Base-by-base conservation (phyloP, 2,888 invertebrate genomes). In the Hydropsyche betteni region DNA sequence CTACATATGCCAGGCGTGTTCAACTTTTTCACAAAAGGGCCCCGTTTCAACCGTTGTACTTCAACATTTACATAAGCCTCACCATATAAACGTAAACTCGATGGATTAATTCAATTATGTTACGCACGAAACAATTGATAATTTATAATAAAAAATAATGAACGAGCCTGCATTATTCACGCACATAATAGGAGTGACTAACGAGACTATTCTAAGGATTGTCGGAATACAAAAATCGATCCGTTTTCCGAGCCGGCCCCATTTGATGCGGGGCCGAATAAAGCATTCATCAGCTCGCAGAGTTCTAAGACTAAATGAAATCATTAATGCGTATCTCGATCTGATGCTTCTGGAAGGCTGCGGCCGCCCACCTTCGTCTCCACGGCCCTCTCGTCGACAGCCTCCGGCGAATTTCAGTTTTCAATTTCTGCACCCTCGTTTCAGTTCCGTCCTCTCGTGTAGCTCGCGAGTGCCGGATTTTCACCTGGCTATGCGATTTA, bases 291-390 rank as follows among this genome's bases (percentile, higher is more conserved):
- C 55, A 33, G 34, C 61, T 69, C 72, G 44, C 55, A 44, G 64
- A 16, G 51, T 74, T 74, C 69, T 68, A 68, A 68, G 55, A 68
- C 68, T 74, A 69, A 74, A 74, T 74, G 75, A 75, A 75, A 70
- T 75, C 69, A 75, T 70, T 69, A 72, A 72, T 72, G 72, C 72
- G 72, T 64, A 72, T 72, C 72, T 72, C 50, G 64, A 72, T 72
- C 61, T 36, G 64, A 72, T 72, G 72, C 61, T 36, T 64, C 36
- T 61, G 14, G 14, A 38, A 38, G 53, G 12, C 36, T 33, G 10
- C 24, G 36, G 52, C 14, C 61, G 10, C 72, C 51, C 50, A 44
- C 36, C 69, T 6, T 38, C 34, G 16, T n/a, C 34, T 10, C 38
- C 6, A 4, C n/a, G 24, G 16, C 69, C 12, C 24, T 38, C 38